Base-by-base conservation (phyloP, 2,888 invertebrate genomes). In the Disparrhopalites patrizii region DNA sequence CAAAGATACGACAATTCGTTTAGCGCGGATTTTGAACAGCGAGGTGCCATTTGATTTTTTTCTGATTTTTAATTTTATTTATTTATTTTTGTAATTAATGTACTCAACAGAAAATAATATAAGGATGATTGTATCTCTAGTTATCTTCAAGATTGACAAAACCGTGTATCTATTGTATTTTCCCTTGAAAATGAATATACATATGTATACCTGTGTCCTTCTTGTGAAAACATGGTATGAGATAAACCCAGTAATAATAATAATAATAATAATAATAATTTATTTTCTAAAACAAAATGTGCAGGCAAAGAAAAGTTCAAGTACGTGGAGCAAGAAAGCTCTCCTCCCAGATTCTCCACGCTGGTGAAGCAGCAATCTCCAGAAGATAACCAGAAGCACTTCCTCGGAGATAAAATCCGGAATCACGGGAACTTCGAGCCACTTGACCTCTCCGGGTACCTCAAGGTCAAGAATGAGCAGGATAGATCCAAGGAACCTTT, bases 381-480 rank as follows among this genome's bases (percentile, higher is more conserved):
- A 27, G 65, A 54, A 43, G 60, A 73, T 52, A 1, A 68, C 69
- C 10, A 69, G 67, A 62, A 70, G 68, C 50, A 57, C 47, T 68
- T 66, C 25, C 23, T 64, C 4, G 55, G 55, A n/a, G 57, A 65
- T 13, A 57, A 51, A 18, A 51, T 51, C 28, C 51, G 50, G 3
- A 65, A 65, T 47, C 56, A 31, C 27, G 64, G 64, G n/a, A 66
- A 67, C 18, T 66, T 61, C 50, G 56, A 58, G 28, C 61, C 62
- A 0, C 62, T 68, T 25, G 68, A 68, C 36, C 36, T 68, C 4
- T 67, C 54, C 33, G 67, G 68, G 18, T 60, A 52, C 33, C 38
- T 43, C 1, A 56, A 58, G 3, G 52, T 38, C 7, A 56, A 58
- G 33, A 28, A 56, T 5, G 52, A 25, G 40, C 33, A 64, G 31